Conservation (phyloP, 2,888 invertebrate genomes). For the Euzophera pinguis region DNA sequence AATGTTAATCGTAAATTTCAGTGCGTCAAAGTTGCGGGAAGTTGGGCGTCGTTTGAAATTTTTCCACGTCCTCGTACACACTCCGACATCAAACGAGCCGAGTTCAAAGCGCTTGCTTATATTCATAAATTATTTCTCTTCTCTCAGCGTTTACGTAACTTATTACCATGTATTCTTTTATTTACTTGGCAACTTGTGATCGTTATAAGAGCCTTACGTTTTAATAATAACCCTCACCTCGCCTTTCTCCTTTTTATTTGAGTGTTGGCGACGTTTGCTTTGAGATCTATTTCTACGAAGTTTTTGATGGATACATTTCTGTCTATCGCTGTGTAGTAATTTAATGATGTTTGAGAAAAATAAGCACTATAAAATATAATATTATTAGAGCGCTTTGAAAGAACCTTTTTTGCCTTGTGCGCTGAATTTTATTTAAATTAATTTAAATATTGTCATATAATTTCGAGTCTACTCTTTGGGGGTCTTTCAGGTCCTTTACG, state of each 20-base stretch:
- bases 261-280: neutral
- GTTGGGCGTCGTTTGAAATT: conserved; percentile 29
- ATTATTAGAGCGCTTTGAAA: too few species aligned
- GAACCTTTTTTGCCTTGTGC: too few species aligned
- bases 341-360: neutral
- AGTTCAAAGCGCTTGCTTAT: conserved; percentile 52
- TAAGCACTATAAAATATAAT: too few species aligned
- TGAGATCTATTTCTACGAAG: neutral
- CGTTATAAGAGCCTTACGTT: conserved; percentile 23
- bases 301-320: neutral
- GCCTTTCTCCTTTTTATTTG: neutral
- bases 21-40: conserved; percentile 34
- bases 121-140: conserved; percentile 53
- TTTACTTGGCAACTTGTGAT: conserved; percentile 34
- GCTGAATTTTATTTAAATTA: too few species aligned
- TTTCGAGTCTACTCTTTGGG: too few species aligned
- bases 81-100: conserved; percentile 58
- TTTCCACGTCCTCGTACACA: conserved; percentile 41
- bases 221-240: conserved; percentile 14
- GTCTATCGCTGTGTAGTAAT: neutral
- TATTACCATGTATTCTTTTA: conserved; percentile 46
- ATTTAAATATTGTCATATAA: too few species aligned
- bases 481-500: too few species aligned
- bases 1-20: conserved; percentile 52
- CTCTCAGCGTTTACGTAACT: conserved; percentile 42